phyloP scores from a whole-genome alignment of 2,797 vertebrate species.

The Pangasius sanitwongsei region DNA sequence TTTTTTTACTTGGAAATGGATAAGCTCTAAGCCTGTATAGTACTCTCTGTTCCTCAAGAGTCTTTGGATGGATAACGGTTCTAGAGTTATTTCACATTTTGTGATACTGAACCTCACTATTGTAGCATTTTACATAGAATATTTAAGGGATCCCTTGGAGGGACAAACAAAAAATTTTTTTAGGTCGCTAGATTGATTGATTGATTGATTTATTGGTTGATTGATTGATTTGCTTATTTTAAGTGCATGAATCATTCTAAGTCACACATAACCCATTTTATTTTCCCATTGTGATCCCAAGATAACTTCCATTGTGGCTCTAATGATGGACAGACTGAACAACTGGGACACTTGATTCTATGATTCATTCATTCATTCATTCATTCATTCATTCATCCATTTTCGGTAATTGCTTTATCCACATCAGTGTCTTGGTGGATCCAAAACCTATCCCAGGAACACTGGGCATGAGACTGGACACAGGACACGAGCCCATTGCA shows the following conservation, averaged over 20 bases:
- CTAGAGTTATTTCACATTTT: not conserved
- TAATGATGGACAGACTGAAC: not conserved
- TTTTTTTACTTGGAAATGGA: not conserved
- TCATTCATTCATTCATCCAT: not conserved
- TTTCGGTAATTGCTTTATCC: not conserved
- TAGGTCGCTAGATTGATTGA: not conserved
- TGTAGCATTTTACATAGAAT: not conserved
- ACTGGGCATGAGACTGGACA: not conserved
- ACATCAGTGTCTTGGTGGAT: no score
- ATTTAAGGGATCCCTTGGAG: not conserved
- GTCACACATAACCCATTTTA: not conserved
- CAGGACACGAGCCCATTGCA: not conserved
- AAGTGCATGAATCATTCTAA: not conserved
- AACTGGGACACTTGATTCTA: not conserved
- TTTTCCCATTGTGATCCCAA: not conserved
- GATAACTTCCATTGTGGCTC: not conserved
- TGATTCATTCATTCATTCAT: not conserved
- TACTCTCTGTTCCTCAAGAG: not conserved
- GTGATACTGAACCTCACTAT: not conserved
- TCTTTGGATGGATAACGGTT: not conserved
- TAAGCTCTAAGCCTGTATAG: not conserved
- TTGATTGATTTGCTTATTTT: not conserved
- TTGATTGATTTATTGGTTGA: not conserved
- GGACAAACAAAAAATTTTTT: not conserved
- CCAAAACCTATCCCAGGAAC: not conserved